phyloP scores from a whole-genome alignment of 2,888 invertebrate species.

The Drosophila longiperda region DNA sequence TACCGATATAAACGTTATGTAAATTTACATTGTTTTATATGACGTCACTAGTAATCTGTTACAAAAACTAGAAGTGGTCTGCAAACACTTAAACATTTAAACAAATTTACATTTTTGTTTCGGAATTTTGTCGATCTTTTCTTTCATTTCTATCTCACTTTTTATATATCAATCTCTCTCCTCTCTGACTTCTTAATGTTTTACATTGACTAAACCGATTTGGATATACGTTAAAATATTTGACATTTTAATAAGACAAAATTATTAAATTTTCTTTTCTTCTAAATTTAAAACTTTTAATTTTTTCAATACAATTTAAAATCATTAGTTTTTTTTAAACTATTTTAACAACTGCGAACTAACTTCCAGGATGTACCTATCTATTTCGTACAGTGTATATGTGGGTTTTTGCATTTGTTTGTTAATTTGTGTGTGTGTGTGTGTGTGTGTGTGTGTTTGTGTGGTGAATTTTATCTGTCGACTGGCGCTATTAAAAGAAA shows the following conservation, averaged over 20 bases:
- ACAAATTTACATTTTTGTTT: not conserved
- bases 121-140: not conserved
- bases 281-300: not conserved
- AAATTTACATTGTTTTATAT: not conserved
- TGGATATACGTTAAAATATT: not conserved
- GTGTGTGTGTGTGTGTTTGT: constrained; percentile 36
- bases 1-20: too few relatives aligned
- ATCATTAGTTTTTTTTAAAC: not conserved
- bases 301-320: too few relatives aligned
- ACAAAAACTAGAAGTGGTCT: too few relatives aligned
- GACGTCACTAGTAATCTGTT: not conserved
- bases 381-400: constrained; percentile 17
- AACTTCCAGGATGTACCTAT: not conserved
- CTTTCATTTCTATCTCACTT: not conserved
- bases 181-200: not conserved
- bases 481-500: constrained; percentile 84
- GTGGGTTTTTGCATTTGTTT: constrained; percentile 17
- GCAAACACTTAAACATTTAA: too few relatives aligned
- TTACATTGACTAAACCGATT: not conserved
- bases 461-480: constrained; percentile 80
- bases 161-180: not conserved
- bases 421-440: constrained; percentile 13
- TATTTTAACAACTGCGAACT: not conserved
- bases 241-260: not conserved
- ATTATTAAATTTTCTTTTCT: not conserved